phyloP scores from a whole-genome alignment of 2,888 invertebrate species.

The Thera britannica region DNA sequence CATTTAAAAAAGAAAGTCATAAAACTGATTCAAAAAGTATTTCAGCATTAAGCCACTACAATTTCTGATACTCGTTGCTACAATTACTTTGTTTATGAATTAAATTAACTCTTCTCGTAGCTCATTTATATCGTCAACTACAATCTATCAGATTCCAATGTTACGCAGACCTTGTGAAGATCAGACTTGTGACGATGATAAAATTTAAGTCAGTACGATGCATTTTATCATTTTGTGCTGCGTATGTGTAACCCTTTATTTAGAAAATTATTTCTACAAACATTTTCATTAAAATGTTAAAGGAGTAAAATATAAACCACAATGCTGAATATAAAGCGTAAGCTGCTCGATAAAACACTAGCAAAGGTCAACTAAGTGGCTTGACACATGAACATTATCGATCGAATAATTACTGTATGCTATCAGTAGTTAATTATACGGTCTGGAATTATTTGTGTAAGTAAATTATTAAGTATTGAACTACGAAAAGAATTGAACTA shows the following conservation, averaged over 20 bases:
- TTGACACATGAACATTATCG: constrained; percentile 36
- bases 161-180: constrained; percentile 47
- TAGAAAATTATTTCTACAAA: background rate
- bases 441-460: constrained; percentile 5
- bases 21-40: too few species aligned
- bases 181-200: constrained; percentile 24
- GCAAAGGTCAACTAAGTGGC: constrained; percentile 42
- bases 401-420: constrained; percentile 19
- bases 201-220: constrained; percentile 26
- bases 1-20: too few species aligned
- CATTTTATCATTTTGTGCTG: constrained; percentile 46
- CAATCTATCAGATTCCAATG: constrained; percentile 38
- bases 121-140: constrained; percentile 1
- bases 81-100: background rate
- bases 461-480: background rate
- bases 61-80: background rate
- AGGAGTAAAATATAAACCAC: constrained; percentile 20
- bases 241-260: constrained; percentile 12
- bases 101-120: background rate
- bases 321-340: constrained; percentile 19
- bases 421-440: constrained; percentile 12
- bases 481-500: background rate
- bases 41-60: too few species aligned
- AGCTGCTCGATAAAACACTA: constrained; percentile 43
- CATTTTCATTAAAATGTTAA: constrained; percentile 26